Conservation (phyloP, 2,797 vertebrate genomes). For the Clarias platycephalus region DNA sequence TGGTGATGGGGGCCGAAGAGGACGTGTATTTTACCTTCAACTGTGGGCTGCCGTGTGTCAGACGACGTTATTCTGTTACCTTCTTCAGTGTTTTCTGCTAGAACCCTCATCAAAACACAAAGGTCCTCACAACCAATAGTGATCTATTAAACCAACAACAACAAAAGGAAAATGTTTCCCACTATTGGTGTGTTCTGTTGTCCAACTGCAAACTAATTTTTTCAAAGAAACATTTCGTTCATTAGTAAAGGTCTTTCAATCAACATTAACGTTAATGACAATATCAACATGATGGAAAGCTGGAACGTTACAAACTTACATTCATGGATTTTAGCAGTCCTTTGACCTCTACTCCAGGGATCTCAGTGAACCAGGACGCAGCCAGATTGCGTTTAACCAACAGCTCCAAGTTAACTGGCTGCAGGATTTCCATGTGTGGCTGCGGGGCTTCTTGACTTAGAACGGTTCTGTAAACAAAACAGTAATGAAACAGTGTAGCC, state of each 20-base stretch:
- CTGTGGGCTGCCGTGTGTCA: slow-evolving; percentile 59
- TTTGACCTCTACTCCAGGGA: slow-evolving; percentile 82
- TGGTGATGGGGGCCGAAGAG: not conserved
- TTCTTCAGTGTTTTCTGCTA: slow-evolving; percentile 90
- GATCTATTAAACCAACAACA: slow-evolving; percentile 71
- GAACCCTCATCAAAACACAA: slow-evolving; percentile 84
- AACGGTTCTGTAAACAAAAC: slow-evolving; percentile 68
- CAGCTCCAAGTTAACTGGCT: slow-evolving; percentile 89
- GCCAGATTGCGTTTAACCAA: slow-evolving; percentile 86
- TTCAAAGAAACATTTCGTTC: not conserved
- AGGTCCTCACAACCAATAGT: slow-evolving; percentile 87
- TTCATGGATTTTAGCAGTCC: slow-evolving; percentile 85
- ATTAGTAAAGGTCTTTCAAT: not conserved
- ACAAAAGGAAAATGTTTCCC: not conserved
- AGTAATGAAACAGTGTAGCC: not conserved
- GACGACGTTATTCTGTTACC: slow-evolving; percentile 62
- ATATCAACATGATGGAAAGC: not conserved
- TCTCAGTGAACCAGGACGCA: slow-evolving; percentile 83
- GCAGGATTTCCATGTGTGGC: slow-evolving; percentile 83
- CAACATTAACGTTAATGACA: not conserved
- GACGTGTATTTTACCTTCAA: slow-evolving; percentile 67
- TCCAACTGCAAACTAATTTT: not conserved
- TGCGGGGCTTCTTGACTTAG: slow-evolving; percentile 66
- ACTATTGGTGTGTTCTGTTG: not conserved
- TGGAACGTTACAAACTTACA: slow-evolving; percentile 70